Evolutionary conservation across 2,888 invertebrate genomes (phyloP).

Genomic region (Lepidocyrtinus sp.): DNA sequence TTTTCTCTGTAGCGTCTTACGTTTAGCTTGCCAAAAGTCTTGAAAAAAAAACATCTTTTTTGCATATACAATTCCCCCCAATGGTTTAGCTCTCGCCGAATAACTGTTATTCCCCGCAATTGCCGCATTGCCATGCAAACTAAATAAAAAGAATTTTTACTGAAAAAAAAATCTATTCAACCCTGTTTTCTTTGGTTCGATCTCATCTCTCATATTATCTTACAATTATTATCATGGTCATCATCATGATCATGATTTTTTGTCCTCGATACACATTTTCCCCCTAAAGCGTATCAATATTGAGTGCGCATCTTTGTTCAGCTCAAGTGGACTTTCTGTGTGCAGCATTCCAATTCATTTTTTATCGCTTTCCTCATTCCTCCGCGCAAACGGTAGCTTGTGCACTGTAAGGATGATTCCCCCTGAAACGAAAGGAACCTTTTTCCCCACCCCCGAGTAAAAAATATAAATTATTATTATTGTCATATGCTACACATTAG

Average conservation of each 20-base stretch:
- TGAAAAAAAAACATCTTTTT: conserved; percentile 6
- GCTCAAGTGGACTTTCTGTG: not conserved
- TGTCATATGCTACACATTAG: not conserved
- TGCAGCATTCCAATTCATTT: conserved; percentile 38
- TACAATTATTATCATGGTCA: not conserved
- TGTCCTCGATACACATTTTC: conserved; percentile 40
- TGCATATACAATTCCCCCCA: conserved; percentile 21
- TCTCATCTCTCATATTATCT: conserved; percentile 30
- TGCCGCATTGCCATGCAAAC: conserved; percentile 47
- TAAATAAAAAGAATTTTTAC: not conserved
- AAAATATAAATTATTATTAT: not conserved
- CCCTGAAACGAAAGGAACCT: not conserved
- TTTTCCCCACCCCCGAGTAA: not conserved
- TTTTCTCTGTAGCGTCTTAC: no score
- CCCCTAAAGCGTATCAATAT: not conserved
- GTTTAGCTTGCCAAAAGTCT: not conserved
- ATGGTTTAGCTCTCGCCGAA: conserved; percentile 35
- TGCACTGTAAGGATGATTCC: not conserved
- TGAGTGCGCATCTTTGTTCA: not conserved
- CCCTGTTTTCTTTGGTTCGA: conserved; percentile 24
- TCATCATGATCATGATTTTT: conserved; percentile 18
- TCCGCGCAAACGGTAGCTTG: not conserved
- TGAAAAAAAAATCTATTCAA: not conserved
- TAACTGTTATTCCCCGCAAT: conserved; percentile 60
- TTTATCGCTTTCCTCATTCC: conserved; percentile 28